Evolutionary conservation across 2,888 invertebrate species (phyloP).

Genomic region (Gymnoscelis rufifasciata): DNA sequence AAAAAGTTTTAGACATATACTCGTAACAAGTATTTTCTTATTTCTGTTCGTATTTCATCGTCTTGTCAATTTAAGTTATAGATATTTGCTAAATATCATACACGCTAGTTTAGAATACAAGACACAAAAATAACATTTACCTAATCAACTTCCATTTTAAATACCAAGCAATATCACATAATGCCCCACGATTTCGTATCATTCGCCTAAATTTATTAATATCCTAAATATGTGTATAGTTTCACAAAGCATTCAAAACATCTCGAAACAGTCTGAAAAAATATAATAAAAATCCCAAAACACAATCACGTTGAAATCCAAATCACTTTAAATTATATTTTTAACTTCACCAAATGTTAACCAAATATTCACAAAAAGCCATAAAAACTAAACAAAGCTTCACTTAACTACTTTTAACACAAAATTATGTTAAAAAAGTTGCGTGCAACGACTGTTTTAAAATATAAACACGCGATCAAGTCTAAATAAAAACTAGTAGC

Average conservation of each 20-base stretch:
- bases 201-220: slow-evolving; percentile 16
- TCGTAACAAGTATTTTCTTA: too few species aligned
- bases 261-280: background rate
- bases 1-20: background rate
- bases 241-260: slow-evolving; percentile 6
- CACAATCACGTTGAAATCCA: too few species aligned
- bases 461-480: slow-evolving; percentile 23
- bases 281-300: too few species aligned
- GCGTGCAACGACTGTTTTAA: slow-evolving; percentile 27
- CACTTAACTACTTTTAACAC: slow-evolving; percentile 19
- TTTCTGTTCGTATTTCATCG: too few species aligned
- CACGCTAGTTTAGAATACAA: background rate
- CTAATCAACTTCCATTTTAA: slow-evolving; percentile 5
- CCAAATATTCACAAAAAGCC: background rate
- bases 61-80: background rate
- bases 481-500: slow-evolving; percentile 26
- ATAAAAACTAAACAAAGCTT: background rate
- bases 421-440: slow-evolving; percentile 17
- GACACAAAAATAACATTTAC: slow-evolving; percentile 6
- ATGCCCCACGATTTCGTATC: slow-evolving; percentile 47
- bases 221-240: background rate
- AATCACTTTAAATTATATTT: too few species aligned
- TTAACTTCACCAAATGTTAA: background rate
- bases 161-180: slow-evolving; percentile 55
- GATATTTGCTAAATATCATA: background rate